Evolutionary conservation across 2,888 invertebrate species (phyloP).

Genomic region (Cheilosia scutellata): DNA sequence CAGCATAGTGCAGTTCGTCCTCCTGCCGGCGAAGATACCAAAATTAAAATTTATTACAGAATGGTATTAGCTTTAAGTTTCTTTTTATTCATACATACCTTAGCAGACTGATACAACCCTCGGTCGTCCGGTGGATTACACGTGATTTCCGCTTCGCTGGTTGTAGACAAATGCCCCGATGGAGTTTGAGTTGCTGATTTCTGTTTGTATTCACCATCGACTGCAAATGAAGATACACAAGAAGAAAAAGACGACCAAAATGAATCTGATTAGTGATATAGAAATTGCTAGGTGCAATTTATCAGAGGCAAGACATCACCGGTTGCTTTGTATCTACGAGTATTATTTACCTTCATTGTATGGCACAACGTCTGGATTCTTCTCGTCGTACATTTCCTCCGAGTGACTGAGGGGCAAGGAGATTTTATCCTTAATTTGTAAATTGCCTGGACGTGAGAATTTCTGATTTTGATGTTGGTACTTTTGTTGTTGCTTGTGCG

Average conservation of each 20-base stretch:
- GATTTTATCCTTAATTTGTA: constrained; percentile 88
- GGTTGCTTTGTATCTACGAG: not conserved
- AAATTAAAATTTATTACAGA: not conserved
- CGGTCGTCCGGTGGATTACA: constrained; percentile 81
- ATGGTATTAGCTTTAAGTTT: constrained; percentile 7
- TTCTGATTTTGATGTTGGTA: constrained; percentile 83
- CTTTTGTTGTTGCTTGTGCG: constrained; percentile 83
- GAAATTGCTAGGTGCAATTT: constrained; percentile 20
- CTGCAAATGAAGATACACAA: constrained; percentile 73
- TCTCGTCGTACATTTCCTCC: constrained; percentile 92
- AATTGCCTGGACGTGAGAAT: constrained; percentile 87
- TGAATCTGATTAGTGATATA: constrained; percentile 3
- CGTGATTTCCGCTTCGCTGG: constrained; percentile 84
- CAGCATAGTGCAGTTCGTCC: constrained; percentile 84
- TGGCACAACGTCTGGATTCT: constrained; percentile 95
- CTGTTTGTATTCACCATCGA: constrained; percentile 90
- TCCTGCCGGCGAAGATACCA: constrained; percentile 77
- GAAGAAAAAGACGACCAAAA: constrained; percentile 59
- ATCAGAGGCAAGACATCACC: not conserved
- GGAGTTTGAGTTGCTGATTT: constrained; percentile 89
- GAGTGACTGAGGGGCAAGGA: constrained; percentile 87
- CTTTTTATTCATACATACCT: constrained; percentile 78
- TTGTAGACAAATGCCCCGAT: constrained; percentile 85
- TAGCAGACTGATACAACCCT: constrained; percentile 82
- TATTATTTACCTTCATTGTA: constrained; percentile 90